A percentile compares a stretch with the other conserved stretches of the same genome.
Conservation (phyloP, 2,113 vertebrate species). For the Theristicus caerulescens region DNA sequence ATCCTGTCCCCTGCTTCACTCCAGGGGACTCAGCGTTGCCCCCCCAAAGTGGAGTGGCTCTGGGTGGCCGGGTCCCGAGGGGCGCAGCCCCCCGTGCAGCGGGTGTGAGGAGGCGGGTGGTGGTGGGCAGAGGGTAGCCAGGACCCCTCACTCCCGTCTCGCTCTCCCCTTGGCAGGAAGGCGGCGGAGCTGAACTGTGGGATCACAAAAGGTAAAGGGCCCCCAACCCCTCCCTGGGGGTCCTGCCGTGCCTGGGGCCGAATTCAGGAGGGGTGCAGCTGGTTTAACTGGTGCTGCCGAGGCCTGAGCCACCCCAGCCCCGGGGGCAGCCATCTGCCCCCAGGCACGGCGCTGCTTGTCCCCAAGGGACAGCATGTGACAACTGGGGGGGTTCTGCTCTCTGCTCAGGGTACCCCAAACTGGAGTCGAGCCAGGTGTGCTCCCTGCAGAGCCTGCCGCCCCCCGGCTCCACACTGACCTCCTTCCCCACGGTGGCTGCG, state of each 20-base stretch:
- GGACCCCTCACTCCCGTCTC: not conserved
- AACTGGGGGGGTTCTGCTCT: fast-evolving
- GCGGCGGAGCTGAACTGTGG: not conserved
- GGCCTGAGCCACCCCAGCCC: not conserved
- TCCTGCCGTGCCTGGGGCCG: not conserved
- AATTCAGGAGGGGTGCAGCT: not conserved
- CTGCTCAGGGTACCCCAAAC: slow-evolving; percentile 17
- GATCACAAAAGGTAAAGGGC: slow-evolving; percentile 44
- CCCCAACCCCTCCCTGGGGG: not conserved
- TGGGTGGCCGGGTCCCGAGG: fast-evolving
- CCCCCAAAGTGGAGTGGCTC: too few species aligned
- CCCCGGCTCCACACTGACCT: slow-evolving; percentile 63
- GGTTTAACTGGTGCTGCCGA: not conserved
- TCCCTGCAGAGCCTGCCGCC: slow-evolving; percentile 48
- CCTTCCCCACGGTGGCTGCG: slow-evolving; percentile 67
- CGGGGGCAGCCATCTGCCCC: not conserved
- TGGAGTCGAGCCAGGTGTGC: slow-evolving; percentile 6
- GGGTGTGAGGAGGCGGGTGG: not conserved
- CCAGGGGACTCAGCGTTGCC: fast-evolving
- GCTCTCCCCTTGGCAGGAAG: slow-evolving; percentile 41
- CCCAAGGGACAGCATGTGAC: not conserved
- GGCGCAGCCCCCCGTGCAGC: fast-evolving
- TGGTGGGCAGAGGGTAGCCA: not conserved
- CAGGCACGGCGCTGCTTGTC: not conserved
- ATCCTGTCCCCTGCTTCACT: not conserved